phyloP scores from a whole-genome alignment of 2,113 vertebrate species.

The Gila orcuttii region DNA sequence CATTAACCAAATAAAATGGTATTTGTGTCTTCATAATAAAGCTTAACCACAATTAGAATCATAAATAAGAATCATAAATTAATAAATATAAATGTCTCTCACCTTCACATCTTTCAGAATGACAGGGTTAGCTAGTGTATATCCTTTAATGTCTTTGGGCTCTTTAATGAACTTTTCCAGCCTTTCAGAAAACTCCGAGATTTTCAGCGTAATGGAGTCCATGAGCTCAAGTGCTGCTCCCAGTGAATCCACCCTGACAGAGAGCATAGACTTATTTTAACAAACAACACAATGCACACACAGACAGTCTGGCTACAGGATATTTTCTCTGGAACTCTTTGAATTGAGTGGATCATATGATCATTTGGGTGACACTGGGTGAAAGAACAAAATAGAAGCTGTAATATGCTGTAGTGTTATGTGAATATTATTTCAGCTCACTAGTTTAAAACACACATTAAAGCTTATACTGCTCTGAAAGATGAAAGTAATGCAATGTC shows the following conservation, averaged over 20 bases:
- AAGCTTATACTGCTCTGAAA: background rate
- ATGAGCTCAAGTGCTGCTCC: slow-evolving; percentile 79
- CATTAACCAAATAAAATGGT: background rate
- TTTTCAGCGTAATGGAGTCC: slow-evolving; percentile 80
- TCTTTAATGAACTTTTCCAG: slow-evolving; percentile 77
- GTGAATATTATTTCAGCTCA: background rate
- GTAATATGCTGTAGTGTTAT: background rate
- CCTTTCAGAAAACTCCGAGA: slow-evolving; percentile 71
- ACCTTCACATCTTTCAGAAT: slow-evolving; percentile 80
- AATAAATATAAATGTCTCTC: background rate
- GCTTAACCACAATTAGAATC: background rate
- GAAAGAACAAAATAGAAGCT: background rate
- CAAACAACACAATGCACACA: slow-evolving; percentile 1
- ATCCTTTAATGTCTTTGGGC: slow-evolving; percentile 75
- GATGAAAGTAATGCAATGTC: background rate
- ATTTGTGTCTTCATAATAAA: background rate
- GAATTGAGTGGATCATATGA: background rate
- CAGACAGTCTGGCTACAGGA: background rate
- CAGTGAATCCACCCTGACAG: slow-evolving; percentile 78
- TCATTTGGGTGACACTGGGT: background rate
- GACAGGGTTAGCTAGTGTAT: slow-evolving; percentile 74
- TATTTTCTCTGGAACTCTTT: background rate
- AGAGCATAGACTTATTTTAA: slow-evolving; percentile 35
- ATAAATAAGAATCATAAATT: background rate
- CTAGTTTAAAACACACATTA: background rate